Conservation (phyloP, 2,113 vertebrate genomes). For the Siphamia tubifer region DNA sequence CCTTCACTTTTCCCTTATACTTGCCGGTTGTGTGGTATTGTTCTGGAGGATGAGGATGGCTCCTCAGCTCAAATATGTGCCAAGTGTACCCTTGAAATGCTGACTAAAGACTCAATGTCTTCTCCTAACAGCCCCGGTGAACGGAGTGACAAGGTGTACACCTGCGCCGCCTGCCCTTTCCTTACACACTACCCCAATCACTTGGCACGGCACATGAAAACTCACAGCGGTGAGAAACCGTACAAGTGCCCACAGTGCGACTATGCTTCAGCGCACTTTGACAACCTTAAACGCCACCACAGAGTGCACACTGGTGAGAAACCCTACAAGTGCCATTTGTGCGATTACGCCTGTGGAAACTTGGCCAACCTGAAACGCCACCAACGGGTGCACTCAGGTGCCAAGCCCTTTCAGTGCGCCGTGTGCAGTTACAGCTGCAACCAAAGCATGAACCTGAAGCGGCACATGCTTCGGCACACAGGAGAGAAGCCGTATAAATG, state of each 20-base stretch:
- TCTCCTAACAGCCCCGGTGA: slow-evolving; percentile 70
- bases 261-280: slow-evolving; percentile 94
- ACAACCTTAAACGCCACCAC: slow-evolving; percentile 98
- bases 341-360: slow-evolving; percentile 96
- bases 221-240: slow-evolving; percentile 96
- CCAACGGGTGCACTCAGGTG: slow-evolving; percentile 94
- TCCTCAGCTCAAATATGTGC: slow-evolving; percentile 86
- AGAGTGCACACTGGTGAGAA: slow-evolving; percentile 90
- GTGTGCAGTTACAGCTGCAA: slow-evolving; percentile 97
- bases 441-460: slow-evolving; percentile 99
- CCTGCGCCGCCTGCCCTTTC: slow-evolving; percentile 91
- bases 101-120: slow-evolving; percentile 79
- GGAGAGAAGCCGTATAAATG: slow-evolving; percentile 96
- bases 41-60: slow-evolving; percentile 91
- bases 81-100: slow-evolving; percentile 87
- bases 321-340: slow-evolving; percentile 92
- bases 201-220: slow-evolving; percentile 97
- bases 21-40: slow-evolving; percentile 89
- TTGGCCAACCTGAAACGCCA: slow-evolving; percentile 97
- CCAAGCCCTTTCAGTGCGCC: slow-evolving; percentile 95
- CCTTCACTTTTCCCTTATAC: slow-evolving; percentile 91
- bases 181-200: slow-evolving; percentile 98
- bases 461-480: slow-evolving; percentile 96
- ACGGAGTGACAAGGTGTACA: slow-evolving; percentile 88
- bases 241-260: slow-evolving; percentile 95